Evolutionary conservation across 2,888 invertebrate species (phyloP), one percentile per base, ranked within the genome.

Genomic region (Pristionchus fissidentatus): DNA sequence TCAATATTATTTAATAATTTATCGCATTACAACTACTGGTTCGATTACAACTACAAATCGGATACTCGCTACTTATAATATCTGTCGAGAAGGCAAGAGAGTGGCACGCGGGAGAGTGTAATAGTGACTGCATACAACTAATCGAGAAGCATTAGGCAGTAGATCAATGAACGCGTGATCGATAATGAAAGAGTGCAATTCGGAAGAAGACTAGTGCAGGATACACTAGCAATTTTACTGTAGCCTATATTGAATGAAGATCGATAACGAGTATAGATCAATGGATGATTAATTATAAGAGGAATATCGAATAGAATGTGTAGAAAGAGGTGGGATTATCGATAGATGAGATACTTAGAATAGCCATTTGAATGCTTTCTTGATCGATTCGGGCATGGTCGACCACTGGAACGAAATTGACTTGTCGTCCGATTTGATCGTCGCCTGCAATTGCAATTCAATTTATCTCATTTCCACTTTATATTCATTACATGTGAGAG

Each of bases 371-470:
- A 90, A 87, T 38, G 90, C 90, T 32, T 87, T 85, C 55, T 87
- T 85, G 38, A 90, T 87, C n/a, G 85, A 87, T 77, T 85, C 86
- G 41, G 90, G 89, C 66, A 90, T 87, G 15, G 88, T 83, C 4
- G 89, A 88, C 90, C 90, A 90, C 80, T 90, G 89, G 86, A 90
- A 90, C 15, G 88, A 87, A 70, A 90, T 87, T 3, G 86, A 85
- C 57, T 89, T 89, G 84, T 90, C 89, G 38, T 84, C 85, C 10
- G 88, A 87, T 66, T 88, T 86, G 81, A 90, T 88, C 19, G 86
- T 88, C 10, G 90, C 90, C 88, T 88, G 83, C 77, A 88, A 81
- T 32, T 38, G n/a, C n/a, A n/a, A n/a, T n/a, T n/a, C n/a, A n/a
- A n/a, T n/a, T n/a, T n/a, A n/a, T n/a, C n/a, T n/a, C n/a, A n/a